A percentile compares a stretch with the other conserved stretches of the same genome.
phyloP scores from a whole-genome alignment of 2,113 vertebrate genomes.

The Dromaius novaehollandiae region DNA sequence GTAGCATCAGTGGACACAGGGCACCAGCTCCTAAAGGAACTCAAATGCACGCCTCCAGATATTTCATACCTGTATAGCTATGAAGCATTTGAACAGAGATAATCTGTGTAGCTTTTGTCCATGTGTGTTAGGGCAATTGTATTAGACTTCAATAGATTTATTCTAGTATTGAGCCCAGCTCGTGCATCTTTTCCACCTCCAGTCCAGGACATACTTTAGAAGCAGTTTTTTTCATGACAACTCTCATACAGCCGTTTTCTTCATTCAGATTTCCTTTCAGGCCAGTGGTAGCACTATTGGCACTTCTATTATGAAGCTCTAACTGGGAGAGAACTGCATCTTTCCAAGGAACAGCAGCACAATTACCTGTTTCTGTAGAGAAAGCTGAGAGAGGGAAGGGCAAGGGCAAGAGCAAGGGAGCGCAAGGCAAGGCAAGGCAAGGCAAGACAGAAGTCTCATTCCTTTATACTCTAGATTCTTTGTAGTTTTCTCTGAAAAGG shows the following conservation, averaged over 20 bases:
- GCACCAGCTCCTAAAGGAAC: neutral
- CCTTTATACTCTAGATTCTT: constrained; percentile 31
- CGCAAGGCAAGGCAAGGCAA: neutral
- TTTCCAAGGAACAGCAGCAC: constrained; percentile 29
- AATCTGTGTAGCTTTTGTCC: neutral
- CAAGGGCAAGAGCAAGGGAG: neutral
- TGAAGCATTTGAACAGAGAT: neutral
- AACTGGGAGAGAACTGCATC: neutral
- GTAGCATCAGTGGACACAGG: neutral
- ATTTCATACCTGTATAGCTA: neutral
- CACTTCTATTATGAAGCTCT: neutral
- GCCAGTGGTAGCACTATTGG: neutral
- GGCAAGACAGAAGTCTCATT: constrained; percentile 22
- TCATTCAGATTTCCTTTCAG: neutral
- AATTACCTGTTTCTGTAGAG: constrained; percentile 48
- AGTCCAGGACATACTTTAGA: neutral
- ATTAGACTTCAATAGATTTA: neutral
- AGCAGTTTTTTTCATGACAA: neutral
- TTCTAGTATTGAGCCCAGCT: neutral
- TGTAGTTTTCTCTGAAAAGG: constrained; percentile 53
- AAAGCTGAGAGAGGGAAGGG: neutral
- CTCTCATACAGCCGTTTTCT: neutral
- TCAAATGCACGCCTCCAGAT: neutral
- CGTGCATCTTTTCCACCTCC: neutral
- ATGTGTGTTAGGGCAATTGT: neutral